Evolutionary conservation across 92 coral and sea anemone species (phyloP).

Genomic region (Desmophyllum pertusum): DNA sequence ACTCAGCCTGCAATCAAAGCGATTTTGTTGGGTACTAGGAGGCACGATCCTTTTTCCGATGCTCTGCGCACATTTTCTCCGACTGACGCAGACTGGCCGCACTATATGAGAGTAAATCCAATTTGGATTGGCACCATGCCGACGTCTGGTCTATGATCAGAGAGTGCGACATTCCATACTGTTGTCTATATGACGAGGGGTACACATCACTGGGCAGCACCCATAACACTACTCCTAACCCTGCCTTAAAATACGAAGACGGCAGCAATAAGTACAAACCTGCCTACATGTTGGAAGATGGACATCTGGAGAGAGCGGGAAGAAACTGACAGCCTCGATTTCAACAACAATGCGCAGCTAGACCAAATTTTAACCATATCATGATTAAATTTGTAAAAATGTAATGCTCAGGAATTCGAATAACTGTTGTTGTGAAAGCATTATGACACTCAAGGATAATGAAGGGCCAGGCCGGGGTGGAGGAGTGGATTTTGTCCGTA

Average conservation of each 20-base stretch:
- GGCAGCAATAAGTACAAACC: slow-evolving; percentile 75
- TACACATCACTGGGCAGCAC: slow-evolving; percentile 92
- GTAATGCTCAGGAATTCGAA: no score
- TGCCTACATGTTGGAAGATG: slow-evolving; percentile 96
- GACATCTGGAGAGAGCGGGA: slow-evolving; percentile 89
- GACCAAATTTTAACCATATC: no score
- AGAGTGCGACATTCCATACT: slow-evolving; percentile 80
- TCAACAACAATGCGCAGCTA: no score
- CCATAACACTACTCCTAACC: slow-evolving; percentile 92
- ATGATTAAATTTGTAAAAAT: no score
- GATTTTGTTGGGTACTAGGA: slow-evolving; percentile 89
- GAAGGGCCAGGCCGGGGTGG: no score
- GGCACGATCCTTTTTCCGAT: slow-evolving; percentile 95
- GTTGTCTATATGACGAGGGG: slow-evolving; percentile 89
- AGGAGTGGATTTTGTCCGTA: no score
- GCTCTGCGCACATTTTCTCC: slow-evolving; percentile 82
- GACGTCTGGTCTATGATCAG: slow-evolving; percentile 94
- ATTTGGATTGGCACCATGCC: slow-evolving; percentile 92
- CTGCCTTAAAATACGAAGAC: slow-evolving; percentile 69
- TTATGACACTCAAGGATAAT: no score
- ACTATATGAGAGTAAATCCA: slow-evolving; percentile 92
- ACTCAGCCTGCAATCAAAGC: slow-evolving; percentile 87
- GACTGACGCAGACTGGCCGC: slow-evolving; percentile 98
- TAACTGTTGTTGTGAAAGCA: no score
- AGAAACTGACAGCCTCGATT: slow-evolving; percentile 57